phyloP scores from a whole-genome alignment of 2,113 vertebrate species.

The Orthonyx spaldingii region DNA sequence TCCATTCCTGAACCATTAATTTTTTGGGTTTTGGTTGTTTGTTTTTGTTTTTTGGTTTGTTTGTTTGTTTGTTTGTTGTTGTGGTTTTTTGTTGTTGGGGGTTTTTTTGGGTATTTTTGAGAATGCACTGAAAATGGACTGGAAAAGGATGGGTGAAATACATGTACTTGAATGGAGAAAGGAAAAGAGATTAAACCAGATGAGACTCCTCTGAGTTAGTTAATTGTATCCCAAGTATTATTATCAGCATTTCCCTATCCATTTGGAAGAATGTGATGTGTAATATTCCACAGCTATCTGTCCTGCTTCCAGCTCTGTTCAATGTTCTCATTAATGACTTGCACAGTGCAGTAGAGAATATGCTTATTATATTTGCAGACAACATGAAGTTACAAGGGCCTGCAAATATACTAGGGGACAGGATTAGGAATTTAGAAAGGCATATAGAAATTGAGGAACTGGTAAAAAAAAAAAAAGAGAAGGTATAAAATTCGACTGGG shows the following conservation, averaged over 20 bases:
- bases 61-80: too few relatives aligned
- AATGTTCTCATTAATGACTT: background rate
- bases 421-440: background rate
- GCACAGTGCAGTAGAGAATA: background rate
- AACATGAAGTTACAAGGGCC: background rate
- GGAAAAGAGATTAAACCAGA: conserved; percentile 25
- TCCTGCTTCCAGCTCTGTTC: conserved; percentile 30
- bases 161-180: background rate
- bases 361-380: background rate
- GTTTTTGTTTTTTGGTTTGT: too few relatives aligned
- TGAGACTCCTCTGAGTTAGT: background rate
- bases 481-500: background rate
- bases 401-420: background rate
- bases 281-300: conserved; percentile 35
- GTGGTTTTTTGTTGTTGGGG: too few relatives aligned
- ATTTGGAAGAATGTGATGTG: background rate
- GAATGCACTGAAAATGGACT: background rate
- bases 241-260: conserved; percentile 24
- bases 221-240: background rate
- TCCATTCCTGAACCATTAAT: background rate
- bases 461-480: background rate
- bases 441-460: background rate
- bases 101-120: background rate
- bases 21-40: background rate
- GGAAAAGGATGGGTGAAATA: background rate